Evolutionary conservation across 2,888 invertebrate genomes (phyloP).

Genomic region (Liposcelis brunnea): DNA sequence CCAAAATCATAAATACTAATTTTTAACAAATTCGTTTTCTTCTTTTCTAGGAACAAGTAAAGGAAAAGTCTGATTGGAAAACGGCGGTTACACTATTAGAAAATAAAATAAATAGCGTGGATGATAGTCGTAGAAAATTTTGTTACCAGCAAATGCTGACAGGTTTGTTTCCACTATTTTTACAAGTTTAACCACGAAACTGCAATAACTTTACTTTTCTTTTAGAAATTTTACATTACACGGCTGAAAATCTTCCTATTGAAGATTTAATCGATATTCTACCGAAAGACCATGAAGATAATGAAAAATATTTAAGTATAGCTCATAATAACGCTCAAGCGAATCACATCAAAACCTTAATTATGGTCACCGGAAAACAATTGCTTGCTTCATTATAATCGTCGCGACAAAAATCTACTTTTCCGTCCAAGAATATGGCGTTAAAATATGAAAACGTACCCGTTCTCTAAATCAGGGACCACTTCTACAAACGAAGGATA

Average conservation of each 20-base stretch:
- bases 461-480: too few species aligned
- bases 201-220: not conserved
- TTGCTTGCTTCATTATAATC: not conserved
- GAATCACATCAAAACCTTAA: not conserved
- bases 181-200: not conserved
- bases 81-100: not conserved
- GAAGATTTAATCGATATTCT: not conserved
- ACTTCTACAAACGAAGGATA: too few species aligned
- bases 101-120: not conserved
- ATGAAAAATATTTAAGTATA: not conserved
- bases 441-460: too few species aligned
- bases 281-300: not conserved
- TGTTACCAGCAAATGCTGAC: not conserved
- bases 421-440: too few species aligned
- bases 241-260: not conserved
- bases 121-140: not conserved
- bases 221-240: not conserved
- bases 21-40: not conserved
- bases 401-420: too few species aligned
- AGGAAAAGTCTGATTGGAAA: not conserved
- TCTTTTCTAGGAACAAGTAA: not conserved
- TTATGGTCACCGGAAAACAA: conserved; percentile 5
- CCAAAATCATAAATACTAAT: not conserved
- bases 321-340: conserved; percentile 4
- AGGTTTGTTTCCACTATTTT: not conserved